Base-by-base conservation (phyloP, 64 coral and sea anemone species). In the Orbicella faveolata region DNA sequence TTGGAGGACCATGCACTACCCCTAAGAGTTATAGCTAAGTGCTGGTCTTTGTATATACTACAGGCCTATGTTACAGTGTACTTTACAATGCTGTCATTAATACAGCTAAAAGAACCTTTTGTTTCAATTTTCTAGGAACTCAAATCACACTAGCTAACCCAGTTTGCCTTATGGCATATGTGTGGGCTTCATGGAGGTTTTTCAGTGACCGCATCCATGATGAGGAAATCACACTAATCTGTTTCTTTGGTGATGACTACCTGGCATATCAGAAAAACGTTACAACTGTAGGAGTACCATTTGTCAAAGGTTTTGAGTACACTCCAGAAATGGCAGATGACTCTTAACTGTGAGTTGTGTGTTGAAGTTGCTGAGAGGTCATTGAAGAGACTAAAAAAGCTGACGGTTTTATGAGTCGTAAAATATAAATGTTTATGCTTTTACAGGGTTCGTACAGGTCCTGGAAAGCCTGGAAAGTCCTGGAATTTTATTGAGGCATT, bases 201-300 rank as follows among this genome's bases (percentile, higher is more conserved):
- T 99, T 99, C n/a, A 93, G 94, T 48, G 97, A 94, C 14, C 87
- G 97, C 20, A 94, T 99, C 34, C 36, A 90, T 36, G 88, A 96
- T 51, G 97, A 99, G 79, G 97, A 99, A 34, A 57, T 99, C 15
- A 75, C 91, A 5, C 78, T 99, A 8, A 36, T 96, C 33, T 62
- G 66, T 25, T 99, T 99, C 52, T 99, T 99, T 70, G 83, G 93
- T 16, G 52, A 99, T 15, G 92, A 99, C n/a, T 99, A 99, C 64
- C 3, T 99, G 21, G 89, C 82, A 0, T 99, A 99, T 87, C 85
- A 99, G 76, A 95, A 99, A 54, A 95, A 61, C 25, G 97, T 99
- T 48, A 66, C 82, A 33, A 79, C 91, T 4, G 88, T 89, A 72
- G 97, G 97, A 6, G 66, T 99, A n/a, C 97, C 97, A 36, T 99